phyloP scores from a whole-genome alignment of 1,140 invertebrate genomes.

The Probaryconus sp. region DNA sequence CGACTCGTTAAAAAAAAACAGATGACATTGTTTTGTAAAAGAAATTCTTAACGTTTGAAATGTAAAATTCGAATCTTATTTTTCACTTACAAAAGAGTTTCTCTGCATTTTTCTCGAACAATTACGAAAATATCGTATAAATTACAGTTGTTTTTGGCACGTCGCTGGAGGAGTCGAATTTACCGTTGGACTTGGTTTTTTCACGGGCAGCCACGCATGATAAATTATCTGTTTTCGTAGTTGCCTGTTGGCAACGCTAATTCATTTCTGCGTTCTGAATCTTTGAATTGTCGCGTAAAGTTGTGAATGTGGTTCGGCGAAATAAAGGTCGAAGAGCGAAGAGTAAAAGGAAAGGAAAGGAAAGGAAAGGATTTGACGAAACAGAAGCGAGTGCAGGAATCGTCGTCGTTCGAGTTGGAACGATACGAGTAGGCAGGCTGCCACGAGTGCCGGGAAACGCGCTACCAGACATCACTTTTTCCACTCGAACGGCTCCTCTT shows the following conservation, averaged over 20 bases:
- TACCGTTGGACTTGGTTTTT: conserved; percentile 42
- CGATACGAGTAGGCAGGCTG: conserved; percentile 5
- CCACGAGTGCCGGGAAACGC: conserved; percentile 8
- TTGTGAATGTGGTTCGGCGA: conserved; percentile 34
- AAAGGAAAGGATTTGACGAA: conserved; percentile 42
- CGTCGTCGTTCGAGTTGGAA: conserved; percentile 6
- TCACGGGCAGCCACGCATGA: conserved; percentile 41
- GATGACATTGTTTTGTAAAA: no score
- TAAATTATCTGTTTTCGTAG: conserved; percentile 55
- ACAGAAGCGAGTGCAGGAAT: conserved; percentile 13
- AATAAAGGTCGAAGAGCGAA: conserved; percentile 37
- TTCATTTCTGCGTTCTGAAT: conserved; percentile 39
- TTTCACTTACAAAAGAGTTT: no score
- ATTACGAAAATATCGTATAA: conserved; percentile 49
- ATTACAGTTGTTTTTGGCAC: conserved; percentile 40
- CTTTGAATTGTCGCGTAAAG: conserved; percentile 36
- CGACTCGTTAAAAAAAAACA: no score
- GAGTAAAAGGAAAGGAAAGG: conserved; percentile 35
- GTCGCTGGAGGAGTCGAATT: conserved; percentile 10
- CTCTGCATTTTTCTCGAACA: no score
- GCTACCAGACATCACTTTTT: conserved; percentile 58
- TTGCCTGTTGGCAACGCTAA: conserved; percentile 19
- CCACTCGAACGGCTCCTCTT: conserved; percentile 38
- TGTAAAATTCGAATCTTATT: no score
- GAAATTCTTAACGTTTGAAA: no score